A percentile compares a stretch with the other conserved stretches of the same genome.
phyloP scores from a whole-genome alignment of 2,888 invertebrate genomes.

The Ophion obscuratus region DNA sequence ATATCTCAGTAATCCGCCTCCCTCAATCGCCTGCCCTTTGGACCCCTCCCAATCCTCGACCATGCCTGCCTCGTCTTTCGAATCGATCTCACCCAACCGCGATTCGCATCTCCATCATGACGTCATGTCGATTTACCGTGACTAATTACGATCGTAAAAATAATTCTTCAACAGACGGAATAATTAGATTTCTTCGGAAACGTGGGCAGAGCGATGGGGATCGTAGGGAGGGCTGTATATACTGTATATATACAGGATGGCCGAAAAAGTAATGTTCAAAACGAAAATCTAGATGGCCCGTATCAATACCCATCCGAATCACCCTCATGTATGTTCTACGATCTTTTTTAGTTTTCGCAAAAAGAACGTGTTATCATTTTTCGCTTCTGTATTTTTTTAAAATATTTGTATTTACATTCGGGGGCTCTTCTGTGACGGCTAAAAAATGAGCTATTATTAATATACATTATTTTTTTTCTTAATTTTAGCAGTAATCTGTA shows the following conservation, averaged over 20 bases:
- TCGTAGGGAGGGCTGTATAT: background rate
- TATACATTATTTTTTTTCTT: no score
- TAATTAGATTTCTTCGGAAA: conserved; percentile 47
- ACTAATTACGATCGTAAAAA: conserved; percentile 41
- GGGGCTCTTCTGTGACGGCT: no score
- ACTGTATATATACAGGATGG: background rate
- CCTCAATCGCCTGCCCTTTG: background rate
- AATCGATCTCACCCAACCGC: background rate
- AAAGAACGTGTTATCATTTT: no score
- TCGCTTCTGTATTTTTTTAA: no score
- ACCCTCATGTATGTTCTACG: no score
- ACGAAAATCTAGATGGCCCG: no score
- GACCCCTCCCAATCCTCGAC: background rate
- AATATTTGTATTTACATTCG: no score
- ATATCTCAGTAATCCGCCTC: conserved; percentile 15
- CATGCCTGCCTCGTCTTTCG: background rate
- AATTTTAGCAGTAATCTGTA: no score
- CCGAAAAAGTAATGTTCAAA: background rate
- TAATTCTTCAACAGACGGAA: conserved; percentile 49
- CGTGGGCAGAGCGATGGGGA: conserved; percentile 37
- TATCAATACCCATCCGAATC: no score
- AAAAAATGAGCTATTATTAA: no score
- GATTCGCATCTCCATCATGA: background rate
- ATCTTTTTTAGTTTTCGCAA: no score
- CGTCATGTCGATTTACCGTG: conserved; percentile 7